Percentiles rank a stretch among this genome's conserved stretches.
These are phyloP conservation scores for Leucopternis melanops DNA, from an alignment of 2,113 vertebrate genomes.

Conservation along the genomic window DNA sequence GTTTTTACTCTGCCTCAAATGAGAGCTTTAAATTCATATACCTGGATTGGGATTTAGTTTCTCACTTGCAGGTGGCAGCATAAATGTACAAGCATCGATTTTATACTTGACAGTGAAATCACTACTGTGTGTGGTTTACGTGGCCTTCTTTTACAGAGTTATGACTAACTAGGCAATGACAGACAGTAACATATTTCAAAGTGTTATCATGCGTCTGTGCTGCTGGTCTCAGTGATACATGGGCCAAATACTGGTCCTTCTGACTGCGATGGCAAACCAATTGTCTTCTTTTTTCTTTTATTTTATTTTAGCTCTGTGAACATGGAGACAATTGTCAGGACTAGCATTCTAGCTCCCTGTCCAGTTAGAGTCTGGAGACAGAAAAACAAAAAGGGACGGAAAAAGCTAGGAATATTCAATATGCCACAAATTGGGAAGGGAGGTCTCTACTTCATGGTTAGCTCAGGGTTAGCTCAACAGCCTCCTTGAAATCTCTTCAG, in stretches of 20 bases:
- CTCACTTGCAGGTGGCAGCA: background rate
- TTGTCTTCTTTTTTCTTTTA: background rate
- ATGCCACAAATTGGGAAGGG: background rate
- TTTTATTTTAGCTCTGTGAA: background rate
- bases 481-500: background rate
- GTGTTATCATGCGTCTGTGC: background rate
- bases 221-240: background rate
- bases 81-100: background rate
- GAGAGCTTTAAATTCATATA: background rate
- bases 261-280: background rate
- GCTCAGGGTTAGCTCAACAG: background rate
- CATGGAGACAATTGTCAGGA: background rate
- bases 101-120: background rate
- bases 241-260: background rate
- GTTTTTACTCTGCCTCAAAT: background rate
- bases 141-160: background rate
- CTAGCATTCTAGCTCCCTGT: background rate
- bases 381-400: background rate
- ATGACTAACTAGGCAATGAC: background rate
- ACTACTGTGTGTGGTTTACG: background rate
- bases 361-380: background rate
- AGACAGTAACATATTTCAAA: background rate
- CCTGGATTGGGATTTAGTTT: background rate
- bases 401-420: background rate
- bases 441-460: background rate